These are phyloP conservation scores for Hoplias malabaricus DNA, from an alignment of 2,113 vertebrate genomes.

Conservation along the genomic window DNA sequence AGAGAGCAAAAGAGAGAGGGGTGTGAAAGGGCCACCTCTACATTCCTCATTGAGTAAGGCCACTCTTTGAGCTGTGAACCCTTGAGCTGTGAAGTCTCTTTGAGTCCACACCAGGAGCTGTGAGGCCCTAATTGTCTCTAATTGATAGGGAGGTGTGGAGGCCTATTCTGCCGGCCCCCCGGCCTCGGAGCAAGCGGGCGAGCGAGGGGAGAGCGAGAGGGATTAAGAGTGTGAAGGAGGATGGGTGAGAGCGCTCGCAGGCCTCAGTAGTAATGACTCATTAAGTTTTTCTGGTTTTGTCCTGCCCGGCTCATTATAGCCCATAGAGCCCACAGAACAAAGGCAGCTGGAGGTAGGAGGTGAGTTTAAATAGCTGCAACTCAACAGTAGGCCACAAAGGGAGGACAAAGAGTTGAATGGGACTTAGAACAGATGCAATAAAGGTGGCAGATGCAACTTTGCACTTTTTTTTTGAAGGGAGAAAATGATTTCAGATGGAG, in stretches of 20 bases:
- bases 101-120: slow-evolving; percentile 84
- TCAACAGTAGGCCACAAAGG: slow-evolving; percentile 78
- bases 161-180: slow-evolving; percentile 88
- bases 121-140: slow-evolving; percentile 98
- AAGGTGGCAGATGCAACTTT: slow-evolving; percentile 80
- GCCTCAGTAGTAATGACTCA: slow-evolving; percentile 93
- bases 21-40: slow-evolving; percentile 79
- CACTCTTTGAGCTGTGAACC: slow-evolving; percentile 79
- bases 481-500: slow-evolving; percentile 48
- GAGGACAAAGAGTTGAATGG: slow-evolving; percentile 73
- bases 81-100: slow-evolving; percentile 87
- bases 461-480: slow-evolving; percentile 39
- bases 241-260: slow-evolving; percentile 84
- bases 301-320: slow-evolving; percentile 96
- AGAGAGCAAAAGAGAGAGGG: slow-evolving; percentile 63
- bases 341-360: slow-evolving; percentile 92
- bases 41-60: slow-evolving; percentile 71
- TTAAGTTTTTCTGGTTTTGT: slow-evolving; percentile 98
- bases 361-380: slow-evolving; percentile 96
- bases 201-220: slow-evolving; percentile 73
- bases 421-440: slow-evolving; percentile 80
- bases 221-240: slow-evolving; percentile 67
- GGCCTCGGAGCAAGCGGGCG: slow-evolving; percentile 81
- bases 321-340: slow-evolving; percentile 91
- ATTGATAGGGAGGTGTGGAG: slow-evolving; percentile 97